These are phyloP conservation scores for Columba janthina DNA, from an alignment of 2,113 vertebrate genomes.

Conservation along the genomic window DNA sequence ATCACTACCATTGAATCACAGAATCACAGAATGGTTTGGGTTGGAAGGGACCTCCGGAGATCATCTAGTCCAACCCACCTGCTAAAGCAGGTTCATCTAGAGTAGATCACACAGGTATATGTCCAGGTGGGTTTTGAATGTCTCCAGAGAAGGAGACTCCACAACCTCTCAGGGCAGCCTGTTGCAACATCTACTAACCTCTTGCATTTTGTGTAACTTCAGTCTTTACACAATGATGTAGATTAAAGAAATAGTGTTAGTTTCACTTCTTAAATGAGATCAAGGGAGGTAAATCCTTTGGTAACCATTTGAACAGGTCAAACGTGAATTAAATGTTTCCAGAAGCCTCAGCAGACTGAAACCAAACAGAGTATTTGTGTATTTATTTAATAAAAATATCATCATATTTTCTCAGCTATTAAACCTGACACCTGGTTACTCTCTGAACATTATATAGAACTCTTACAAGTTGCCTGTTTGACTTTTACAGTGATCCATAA, in stretches of 20 bases:
- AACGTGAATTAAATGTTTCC: not conserved
- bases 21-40: no score
- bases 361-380: not conserved
- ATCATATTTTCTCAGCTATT: not conserved
- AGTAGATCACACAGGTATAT: no score
- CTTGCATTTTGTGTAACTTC: not conserved
- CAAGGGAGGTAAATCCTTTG: not conserved
- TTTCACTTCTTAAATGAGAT: not conserved
- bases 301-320: not conserved
- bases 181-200: not conserved
- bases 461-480: not conserved
- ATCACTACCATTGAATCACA: not conserved
- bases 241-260: not conserved
- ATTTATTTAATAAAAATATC: not conserved
- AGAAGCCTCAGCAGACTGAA: not conserved
- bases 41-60: no score
- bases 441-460: not conserved
- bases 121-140: no score
- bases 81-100: no score
- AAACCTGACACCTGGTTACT: not conserved
- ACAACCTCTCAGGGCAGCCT: no score
- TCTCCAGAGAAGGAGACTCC: no score
- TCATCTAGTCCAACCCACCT: no score
- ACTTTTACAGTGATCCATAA: not conserved
- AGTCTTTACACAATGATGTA: not conserved